phyloP scores from a whole-genome alignment of 2,113 vertebrate species.

The Empidonax alnorum region DNA sequence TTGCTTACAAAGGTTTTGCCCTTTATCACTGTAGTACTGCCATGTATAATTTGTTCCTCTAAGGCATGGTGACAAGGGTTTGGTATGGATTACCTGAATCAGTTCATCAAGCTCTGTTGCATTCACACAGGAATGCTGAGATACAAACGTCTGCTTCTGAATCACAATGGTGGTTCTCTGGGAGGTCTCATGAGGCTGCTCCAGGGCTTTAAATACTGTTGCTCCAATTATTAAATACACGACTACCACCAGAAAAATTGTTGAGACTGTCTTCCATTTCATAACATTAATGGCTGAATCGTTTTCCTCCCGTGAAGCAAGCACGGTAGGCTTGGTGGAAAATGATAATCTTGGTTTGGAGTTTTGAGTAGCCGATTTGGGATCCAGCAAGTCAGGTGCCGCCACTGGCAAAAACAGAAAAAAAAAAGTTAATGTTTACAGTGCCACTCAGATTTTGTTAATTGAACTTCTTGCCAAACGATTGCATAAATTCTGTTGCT shows the following conservation, averaged over 20 bases:
- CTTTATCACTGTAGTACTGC: not conserved
- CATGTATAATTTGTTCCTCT: not conserved
- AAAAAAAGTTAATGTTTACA: conserved; percentile 47
- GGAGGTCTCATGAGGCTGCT: conserved; percentile 91
- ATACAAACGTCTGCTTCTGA: conserved; percentile 90
- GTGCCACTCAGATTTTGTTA: not conserved
- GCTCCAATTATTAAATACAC: conserved; percentile 95
- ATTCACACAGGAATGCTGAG: conserved; percentile 89
- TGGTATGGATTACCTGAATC: conserved; percentile 84
- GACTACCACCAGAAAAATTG: conserved; percentile 96
- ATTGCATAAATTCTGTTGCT: not conserved
- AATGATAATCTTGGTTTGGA: conserved; percentile 94
- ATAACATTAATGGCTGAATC: conserved; percentile 91
- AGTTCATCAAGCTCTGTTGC: conserved; percentile 92
- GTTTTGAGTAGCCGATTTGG: conserved; percentile 94
- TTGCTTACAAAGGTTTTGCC: not conserved
- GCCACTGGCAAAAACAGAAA: conserved; percentile 86
- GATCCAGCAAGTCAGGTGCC: conserved; percentile 97
- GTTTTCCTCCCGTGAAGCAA: conserved; percentile 85
- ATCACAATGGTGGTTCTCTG: conserved; percentile 89
- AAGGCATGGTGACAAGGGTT: not conserved
- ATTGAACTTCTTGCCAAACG: not conserved
- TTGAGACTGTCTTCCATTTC: conserved; percentile 99
- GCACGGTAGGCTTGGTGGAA: conserved; percentile 89
- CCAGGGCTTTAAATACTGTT: conserved; percentile 93